Evolutionary conservation across 2,888 invertebrate species (phyloP).

Genomic region (Drosophila borborema): DNA sequence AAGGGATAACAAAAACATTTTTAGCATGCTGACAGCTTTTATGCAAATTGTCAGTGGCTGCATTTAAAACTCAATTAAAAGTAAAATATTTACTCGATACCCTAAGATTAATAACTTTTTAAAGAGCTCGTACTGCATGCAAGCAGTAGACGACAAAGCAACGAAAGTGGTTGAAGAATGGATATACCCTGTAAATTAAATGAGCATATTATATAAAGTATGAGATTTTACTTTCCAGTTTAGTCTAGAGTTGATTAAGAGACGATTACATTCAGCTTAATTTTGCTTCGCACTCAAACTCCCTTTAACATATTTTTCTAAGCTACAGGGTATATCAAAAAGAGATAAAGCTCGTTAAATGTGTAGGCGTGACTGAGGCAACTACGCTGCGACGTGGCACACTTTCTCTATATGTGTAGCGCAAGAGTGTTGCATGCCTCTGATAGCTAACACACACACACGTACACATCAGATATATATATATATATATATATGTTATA

Average conservation of each 20-base stretch:
- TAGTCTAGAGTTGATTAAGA: too few relatives aligned
- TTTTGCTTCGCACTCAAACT: background rate
- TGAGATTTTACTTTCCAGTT: too few relatives aligned
- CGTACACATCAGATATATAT: background rate
- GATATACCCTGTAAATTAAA: slow-evolving; percentile 22
- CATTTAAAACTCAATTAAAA: slow-evolving; percentile 74
- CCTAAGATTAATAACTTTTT: slow-evolving; percentile 71
- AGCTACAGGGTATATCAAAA: slow-evolving; percentile 34
- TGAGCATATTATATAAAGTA: background rate
- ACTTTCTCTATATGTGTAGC: slow-evolving; percentile 43
- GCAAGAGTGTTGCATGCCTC: slow-evolving; percentile 66
- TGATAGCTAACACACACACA: slow-evolving; percentile 20
- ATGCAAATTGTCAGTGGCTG: slow-evolving; percentile 68
- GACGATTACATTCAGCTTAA: too few relatives aligned
- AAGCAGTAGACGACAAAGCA: background rate
- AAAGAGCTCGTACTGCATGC: slow-evolving; percentile 37
- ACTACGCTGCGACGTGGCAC: slow-evolving; percentile 41
- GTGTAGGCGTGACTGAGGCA: slow-evolving; percentile 64
- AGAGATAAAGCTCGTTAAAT: slow-evolving; percentile 72
- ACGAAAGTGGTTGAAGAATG: too few relatives aligned
- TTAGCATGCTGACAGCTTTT: slow-evolving; percentile 37
- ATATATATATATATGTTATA: slow-evolving; percentile 7
- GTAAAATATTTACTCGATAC: slow-evolving; percentile 75
- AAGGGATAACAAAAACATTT: slow-evolving; percentile 22
- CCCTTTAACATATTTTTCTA: background rate